phyloP scores from a whole-genome alignment of 2,888 invertebrate genomes.

The Dicycla oo region DNA sequence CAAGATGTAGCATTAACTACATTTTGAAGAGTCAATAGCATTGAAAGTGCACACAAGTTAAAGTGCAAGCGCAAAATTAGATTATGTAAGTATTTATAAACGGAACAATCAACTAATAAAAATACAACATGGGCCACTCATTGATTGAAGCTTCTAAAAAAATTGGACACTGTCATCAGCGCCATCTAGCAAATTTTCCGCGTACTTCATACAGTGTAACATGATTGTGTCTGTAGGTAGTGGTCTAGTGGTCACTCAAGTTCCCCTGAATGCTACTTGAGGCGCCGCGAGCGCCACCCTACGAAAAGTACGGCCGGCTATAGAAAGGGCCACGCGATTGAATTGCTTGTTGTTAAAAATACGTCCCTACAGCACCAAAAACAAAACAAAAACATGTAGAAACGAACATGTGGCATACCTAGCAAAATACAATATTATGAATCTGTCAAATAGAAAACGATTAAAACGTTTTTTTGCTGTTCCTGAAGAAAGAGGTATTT shows the following conservation, averaged over 20 bases:
- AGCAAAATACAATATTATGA: no score
- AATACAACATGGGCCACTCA: neutral
- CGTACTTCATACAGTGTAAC: slow-evolving; percentile 41
- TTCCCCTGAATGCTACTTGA: slow-evolving; percentile 46
- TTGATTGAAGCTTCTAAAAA: neutral
- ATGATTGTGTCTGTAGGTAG: slow-evolving; percentile 7
- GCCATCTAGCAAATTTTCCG: slow-evolving; percentile 47
- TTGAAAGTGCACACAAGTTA: neutral
- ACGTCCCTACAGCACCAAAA: no score
- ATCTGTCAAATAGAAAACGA: no score
- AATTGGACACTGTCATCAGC: slow-evolving; percentile 11
- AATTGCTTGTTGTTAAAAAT: neutral
- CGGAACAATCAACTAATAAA: neutral
- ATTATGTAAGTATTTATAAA: neutral
- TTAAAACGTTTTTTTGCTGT: no score
- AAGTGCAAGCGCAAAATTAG: neutral
- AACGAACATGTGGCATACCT: no score
- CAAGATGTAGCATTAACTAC: neutral
- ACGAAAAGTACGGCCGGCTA: neutral
- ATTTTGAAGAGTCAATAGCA: slow-evolving; percentile 2
- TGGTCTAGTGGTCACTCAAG: slow-evolving; percentile 54
- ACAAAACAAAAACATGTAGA: neutral
- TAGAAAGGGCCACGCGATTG: neutral
- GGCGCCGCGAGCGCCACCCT: slow-evolving; percentile 33
- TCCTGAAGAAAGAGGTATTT: no score